Conservation (phyloP, 37 sponge, comb jelly and placozoan species). For the Ianthella basta region DNA sequence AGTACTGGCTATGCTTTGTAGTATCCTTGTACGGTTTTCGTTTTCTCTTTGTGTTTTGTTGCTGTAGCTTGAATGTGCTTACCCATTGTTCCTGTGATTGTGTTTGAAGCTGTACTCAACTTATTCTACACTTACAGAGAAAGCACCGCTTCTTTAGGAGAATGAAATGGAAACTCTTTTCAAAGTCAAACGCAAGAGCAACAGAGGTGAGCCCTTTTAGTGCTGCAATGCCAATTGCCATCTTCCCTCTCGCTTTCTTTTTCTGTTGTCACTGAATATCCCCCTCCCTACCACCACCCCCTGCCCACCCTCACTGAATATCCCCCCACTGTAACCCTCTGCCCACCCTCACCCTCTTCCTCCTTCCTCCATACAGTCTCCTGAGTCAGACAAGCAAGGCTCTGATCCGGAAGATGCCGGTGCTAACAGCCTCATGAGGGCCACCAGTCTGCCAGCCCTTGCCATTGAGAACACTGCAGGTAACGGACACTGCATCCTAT, state of each 20-base stretch:
- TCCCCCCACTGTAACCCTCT: neutral
- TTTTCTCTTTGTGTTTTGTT: too few relatives aligned
- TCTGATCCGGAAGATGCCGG: too few relatives aligned
- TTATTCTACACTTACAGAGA: too few relatives aligned
- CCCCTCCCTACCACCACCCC: too few relatives aligned
- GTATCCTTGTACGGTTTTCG: too few relatives aligned
- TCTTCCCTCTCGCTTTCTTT: conserved; percentile 4
- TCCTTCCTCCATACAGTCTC: neutral
- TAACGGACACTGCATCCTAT: neutral
- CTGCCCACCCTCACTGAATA: too few relatives aligned
- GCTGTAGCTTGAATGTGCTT: too few relatives aligned
- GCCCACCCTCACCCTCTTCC: neutral
- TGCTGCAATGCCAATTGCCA: too few relatives aligned
- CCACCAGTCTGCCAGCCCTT: neutral
- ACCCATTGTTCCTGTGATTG: neutral
- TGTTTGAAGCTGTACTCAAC: neutral
- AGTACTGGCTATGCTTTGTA: too few relatives aligned
- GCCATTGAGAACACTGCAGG: neutral
- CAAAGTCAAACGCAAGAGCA: neutral
- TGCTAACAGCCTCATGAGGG: neutral
- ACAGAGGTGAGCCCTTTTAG: neutral
- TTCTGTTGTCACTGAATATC: neutral
- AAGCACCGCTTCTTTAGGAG: too few relatives aligned
- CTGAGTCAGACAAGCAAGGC: too few relatives aligned
- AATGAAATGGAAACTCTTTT: too few relatives aligned